A percentile compares a stretch with the other conserved stretches of the same genome.
Conservation (phyloP, 2,797 vertebrate genomes). For the Schizopygopsis malacanthus region DNA sequence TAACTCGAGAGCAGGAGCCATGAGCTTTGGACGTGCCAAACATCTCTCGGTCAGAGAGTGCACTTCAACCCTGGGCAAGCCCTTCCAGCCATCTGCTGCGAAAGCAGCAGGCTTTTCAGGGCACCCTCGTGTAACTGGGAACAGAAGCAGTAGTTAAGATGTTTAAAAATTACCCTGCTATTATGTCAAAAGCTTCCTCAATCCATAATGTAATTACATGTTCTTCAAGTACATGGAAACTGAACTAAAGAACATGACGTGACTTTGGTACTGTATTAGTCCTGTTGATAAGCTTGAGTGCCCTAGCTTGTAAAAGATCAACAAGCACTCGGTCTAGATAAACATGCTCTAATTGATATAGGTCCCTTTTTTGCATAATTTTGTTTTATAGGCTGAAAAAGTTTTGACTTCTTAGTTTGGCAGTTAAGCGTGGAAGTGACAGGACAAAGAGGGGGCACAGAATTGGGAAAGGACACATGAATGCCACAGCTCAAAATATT, state of each 20-base stretch:
- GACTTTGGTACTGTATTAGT: slow-evolving; percentile 12
- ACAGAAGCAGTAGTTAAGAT: slow-evolving; percentile 29
- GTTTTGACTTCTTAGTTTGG: not conserved
- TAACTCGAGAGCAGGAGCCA: slow-evolving; percentile 3
- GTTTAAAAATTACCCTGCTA: slow-evolving; percentile 42
- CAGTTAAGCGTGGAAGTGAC: not conserved
- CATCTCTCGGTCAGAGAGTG: slow-evolving; percentile 25
- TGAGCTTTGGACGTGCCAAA: slow-evolving; percentile 19
- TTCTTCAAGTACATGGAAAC: slow-evolving; percentile 26
- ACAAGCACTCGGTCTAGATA: not conserved
- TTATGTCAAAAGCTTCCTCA: slow-evolving; percentile 36
- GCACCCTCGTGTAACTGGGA: not conserved
- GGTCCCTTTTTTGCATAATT: not conserved
- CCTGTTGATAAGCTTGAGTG: not conserved
- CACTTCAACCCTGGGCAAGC: slow-evolving; percentile 25
- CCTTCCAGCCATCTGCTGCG: slow-evolving; percentile 28
- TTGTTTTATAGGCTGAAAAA: not conserved
- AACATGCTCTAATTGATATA: not conserved
- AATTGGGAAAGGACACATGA: slow-evolving; percentile 1
- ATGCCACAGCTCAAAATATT: not conserved
- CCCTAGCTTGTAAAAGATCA: not conserved
- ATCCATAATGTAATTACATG: slow-evolving; percentile 18
- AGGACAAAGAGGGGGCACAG: not conserved
- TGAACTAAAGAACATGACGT: slow-evolving; percentile 9
- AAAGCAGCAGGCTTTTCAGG: slow-evolving; percentile 6